Evolutionary conservation across 2,888 invertebrate species (phyloP), one percentile per base, ranked within the genome.

Genomic region (Oconnorella tubifera): DNA sequence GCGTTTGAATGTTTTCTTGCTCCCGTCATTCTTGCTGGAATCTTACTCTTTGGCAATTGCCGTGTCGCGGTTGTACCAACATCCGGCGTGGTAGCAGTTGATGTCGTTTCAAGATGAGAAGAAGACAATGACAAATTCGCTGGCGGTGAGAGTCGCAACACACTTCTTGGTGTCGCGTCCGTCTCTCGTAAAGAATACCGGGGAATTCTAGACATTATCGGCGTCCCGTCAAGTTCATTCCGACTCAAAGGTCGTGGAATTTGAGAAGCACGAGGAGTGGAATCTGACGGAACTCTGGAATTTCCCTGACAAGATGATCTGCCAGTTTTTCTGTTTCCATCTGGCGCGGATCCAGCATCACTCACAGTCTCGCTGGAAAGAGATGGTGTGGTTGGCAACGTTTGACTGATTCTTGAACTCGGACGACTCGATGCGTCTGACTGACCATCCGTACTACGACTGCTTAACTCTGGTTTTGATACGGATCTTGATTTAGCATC

Each of bases 331-430:
- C n/a, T n/a, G n/a, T n/a, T n/a, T n/a, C n/a, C n/a, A n/a, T n/a
- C n/a, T n/a, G n/a, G n/a, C 6, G 40, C 40, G 19, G 40, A 40
- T 40, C 40, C 53, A 27, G 56, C 40, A 33, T 65, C 65, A 40
- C 49, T 62, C 33, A 65, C 48, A 23, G 61, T 57, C 23, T 65
- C 65, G 56, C 56, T 65, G 25, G 65, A 65, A 19, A 65, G 33
- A n/a, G 65, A 61, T 3, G 65, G 65, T 31, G 65, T 65, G 57
- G 61, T 50, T 14, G 65, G 65, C 19, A 65, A 29, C 51, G 53
- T 62, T n/a, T 49, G 31, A 28, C 62, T 62, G 14, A 65, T 65
- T 33, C 65, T 56, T 25, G 65, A 65, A 49, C 56, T 56, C 25
- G 61, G 31, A 25, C 50, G 33, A 55, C 65, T 65, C 10, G 40